A percentile compares a stretch with the other conserved stretches of the same genome.
Evolutionary conservation across 2,797 vertebrate genomes (phyloP).

Genomic region (Acestrorhynchus altus): DNA sequence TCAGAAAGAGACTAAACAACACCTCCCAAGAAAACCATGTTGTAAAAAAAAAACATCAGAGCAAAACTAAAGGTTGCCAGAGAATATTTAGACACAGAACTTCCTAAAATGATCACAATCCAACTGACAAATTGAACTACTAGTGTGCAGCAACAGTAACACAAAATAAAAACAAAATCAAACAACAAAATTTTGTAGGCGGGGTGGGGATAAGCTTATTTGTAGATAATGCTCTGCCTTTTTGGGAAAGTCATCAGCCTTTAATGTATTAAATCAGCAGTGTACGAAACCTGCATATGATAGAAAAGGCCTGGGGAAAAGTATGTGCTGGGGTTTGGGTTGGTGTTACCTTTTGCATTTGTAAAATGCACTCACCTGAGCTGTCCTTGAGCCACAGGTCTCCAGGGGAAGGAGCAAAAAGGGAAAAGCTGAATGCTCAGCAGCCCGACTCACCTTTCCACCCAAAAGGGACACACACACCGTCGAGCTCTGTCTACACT

Average conservation of each 20-base stretch:
- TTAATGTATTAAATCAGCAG: background rate
- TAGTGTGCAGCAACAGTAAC: no score
- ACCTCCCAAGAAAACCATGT: no score
- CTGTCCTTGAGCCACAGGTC: slow-evolving; percentile 34
- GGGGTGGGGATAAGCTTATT: no score
- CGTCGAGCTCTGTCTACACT: background rate
- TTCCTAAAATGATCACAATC: no score
- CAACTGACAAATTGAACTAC: no score
- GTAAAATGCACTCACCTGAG: slow-evolving; percentile 23
- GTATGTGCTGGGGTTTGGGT: slow-evolving; percentile 4
- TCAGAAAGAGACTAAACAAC: no score
- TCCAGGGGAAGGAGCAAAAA: slow-evolving; percentile 36
- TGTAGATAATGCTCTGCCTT: background rate
- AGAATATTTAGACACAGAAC: no score
- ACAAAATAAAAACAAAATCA: no score
- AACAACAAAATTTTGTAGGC: no score
- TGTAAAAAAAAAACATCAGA: no score
- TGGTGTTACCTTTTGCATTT: slow-evolving; percentile 32
- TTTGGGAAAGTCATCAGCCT: background rate
- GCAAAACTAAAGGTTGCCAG: no score
- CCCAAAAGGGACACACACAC: slow-evolving; percentile 17
- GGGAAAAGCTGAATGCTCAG: slow-evolving; percentile 45
- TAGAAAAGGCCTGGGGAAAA: background rate
- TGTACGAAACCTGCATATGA: background rate
- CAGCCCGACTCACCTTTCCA: slow-evolving; percentile 21